Evolutionary conservation across 2,113 vertebrate genomes (phyloP).

Genomic region (Phainopepla nitens): DNA sequence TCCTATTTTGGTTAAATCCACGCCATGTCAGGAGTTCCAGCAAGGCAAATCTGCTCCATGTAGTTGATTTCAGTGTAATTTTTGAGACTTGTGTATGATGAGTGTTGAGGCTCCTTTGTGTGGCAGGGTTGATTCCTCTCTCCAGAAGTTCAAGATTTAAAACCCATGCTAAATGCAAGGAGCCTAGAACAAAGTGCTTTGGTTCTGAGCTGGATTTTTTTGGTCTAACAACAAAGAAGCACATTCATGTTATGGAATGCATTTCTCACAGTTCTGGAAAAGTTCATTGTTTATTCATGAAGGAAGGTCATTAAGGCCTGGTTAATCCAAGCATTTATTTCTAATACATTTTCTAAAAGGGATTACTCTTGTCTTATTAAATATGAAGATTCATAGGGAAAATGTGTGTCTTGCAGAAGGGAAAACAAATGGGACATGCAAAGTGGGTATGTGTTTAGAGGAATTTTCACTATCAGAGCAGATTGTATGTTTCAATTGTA

Average conservation of each 20-base stretch:
- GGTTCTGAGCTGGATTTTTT: background rate
- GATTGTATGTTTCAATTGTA: background rate
- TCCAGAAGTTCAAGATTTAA: background rate
- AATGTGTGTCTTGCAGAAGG: background rate
- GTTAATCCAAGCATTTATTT: background rate
- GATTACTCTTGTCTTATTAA: background rate
- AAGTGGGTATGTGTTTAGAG: background rate
- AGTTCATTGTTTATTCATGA: slow-evolving; percentile 42
- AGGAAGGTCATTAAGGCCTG: background rate
- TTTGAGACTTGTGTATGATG: background rate
- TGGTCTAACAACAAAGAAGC: background rate
- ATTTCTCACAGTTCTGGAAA: slow-evolving; percentile 16
- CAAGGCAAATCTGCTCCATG: background rate
- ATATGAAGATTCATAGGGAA: background rate
- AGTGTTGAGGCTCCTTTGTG: background rate
- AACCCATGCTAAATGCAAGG: background rate
- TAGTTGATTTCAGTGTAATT: background rate
- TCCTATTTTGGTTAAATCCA: background rate
- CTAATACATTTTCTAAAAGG: background rate
- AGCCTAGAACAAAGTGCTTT: slow-evolving; percentile 34
- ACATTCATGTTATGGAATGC: slow-evolving; percentile 15
- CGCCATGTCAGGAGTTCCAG: background rate
- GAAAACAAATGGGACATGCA: background rate
- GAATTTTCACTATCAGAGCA: background rate
- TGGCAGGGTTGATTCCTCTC: background rate